These are phyloP conservation scores for Keiferia lycopersicella DNA, from an alignment of 2,888 invertebrate genomes.

Conservation along the genomic window DNA sequence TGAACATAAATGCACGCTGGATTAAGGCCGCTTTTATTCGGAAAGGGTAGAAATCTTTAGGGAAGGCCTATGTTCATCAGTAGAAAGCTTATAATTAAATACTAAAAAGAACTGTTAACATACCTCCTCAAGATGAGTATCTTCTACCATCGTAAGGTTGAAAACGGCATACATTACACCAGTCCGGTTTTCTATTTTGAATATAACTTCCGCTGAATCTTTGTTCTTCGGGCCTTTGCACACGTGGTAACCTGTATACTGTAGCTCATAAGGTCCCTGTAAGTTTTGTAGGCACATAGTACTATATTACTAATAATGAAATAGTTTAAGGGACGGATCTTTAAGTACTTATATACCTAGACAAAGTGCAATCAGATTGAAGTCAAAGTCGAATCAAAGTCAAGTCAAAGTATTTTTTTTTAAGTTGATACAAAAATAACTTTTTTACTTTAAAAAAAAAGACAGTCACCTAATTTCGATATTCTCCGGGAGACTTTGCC, in stretches of 20 bases:
- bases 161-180: not conserved
- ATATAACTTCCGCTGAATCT: not conserved
- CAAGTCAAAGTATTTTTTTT: too few species aligned
- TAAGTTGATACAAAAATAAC: too few species aligned
- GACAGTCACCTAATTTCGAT: too few species aligned
- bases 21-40: too few species aligned
- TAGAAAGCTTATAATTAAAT: not conserved
- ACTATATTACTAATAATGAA: too few species aligned
- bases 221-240: constrained; percentile 22
- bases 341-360: not conserved
- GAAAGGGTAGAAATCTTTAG: too few species aligned
- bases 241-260: not conserved
- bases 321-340: too few species aligned
- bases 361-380: not conserved
- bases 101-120: not conserved
- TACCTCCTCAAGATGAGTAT: constrained; percentile 16
- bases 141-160: not conserved
- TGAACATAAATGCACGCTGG: too few species aligned
- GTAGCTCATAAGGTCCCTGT: constrained; percentile 13
- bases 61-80: not conserved
- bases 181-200: constrained; percentile 2
- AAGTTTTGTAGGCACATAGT: too few species aligned
- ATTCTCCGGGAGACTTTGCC: too few species aligned
- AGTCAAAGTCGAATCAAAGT: too few species aligned
- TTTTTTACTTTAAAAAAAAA: too few species aligned